phyloP scores from a whole-genome alignment of 2,797 vertebrate species.

The Darevskia nairensis region DNA sequence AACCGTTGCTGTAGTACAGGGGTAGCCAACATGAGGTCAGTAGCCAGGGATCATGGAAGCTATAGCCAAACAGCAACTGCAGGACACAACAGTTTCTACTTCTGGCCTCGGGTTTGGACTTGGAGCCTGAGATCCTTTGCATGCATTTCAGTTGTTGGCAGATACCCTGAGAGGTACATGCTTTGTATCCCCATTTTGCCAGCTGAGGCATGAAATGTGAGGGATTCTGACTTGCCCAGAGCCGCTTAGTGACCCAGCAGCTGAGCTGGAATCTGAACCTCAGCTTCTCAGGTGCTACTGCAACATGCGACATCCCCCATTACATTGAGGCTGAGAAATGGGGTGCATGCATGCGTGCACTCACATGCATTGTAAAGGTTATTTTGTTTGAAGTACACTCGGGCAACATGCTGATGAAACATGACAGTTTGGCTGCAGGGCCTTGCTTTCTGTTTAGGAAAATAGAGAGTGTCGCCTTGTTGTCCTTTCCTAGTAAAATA shows the following conservation, averaged over 20 bases:
- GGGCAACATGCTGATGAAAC: constrained; percentile 63
- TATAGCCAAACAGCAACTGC: too few species aligned
- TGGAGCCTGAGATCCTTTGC: not conserved
- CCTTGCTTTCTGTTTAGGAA: constrained; percentile 64
- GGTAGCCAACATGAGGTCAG: too few species aligned
- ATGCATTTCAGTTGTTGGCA: not conserved
- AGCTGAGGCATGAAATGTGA: not conserved
- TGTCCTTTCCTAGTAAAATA: constrained; percentile 67
- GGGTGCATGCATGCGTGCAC: not conserved
- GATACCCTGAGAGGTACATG: too few species aligned
- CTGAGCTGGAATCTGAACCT: not conserved
- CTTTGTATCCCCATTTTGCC: not conserved
- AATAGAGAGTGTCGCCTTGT: constrained; percentile 63
- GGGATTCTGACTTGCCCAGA: not conserved
- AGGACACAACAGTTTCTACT: too few species aligned
- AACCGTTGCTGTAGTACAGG: too few species aligned
- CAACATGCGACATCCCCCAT: not conserved
- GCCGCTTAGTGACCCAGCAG: not conserved
- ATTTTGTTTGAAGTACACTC: constrained; percentile 68
- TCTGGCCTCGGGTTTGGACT: not conserved
- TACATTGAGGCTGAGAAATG: not conserved
- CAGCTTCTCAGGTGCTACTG: not conserved
- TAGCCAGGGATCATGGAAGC: too few species aligned
- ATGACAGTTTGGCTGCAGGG: constrained; percentile 60
- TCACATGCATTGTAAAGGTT: constrained; percentile 38